Conservation (phyloP, 2,797 vertebrate species). For the Syncerus caffer region DNA sequence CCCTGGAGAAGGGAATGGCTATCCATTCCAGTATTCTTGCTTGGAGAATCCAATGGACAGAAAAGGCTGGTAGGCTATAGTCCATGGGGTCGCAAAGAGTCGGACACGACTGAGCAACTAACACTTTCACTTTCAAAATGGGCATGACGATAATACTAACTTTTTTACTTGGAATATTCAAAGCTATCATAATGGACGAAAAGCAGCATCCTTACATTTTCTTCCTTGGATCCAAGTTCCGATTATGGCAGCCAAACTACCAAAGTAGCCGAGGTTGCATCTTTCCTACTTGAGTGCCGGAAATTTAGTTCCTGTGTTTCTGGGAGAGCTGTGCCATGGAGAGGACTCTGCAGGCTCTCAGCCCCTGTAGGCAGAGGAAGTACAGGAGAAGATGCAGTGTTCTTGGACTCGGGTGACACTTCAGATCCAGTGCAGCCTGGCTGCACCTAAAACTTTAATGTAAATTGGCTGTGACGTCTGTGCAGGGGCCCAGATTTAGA, state of each 20-base stretch:
- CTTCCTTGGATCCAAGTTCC: background rate
- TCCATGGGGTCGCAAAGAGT: background rate
- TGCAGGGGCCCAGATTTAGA: constrained; percentile 65
- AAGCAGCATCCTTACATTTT: background rate
- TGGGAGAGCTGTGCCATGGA: background rate
- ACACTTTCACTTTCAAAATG: background rate
- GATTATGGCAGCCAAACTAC: background rate
- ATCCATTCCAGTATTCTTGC: background rate
- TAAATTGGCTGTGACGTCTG: constrained; percentile 47
- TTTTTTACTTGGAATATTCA: background rate
- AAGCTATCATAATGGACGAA: background rate
- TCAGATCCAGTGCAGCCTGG: background rate
- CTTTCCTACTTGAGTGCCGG: background rate
- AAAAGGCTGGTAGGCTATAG: background rate
- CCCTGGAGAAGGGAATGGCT: background rate
- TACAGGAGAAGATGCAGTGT: background rate
- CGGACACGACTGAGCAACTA: background rate
- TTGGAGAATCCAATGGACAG: background rate
- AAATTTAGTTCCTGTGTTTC: background rate
- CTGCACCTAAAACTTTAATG: constrained; percentile 58
- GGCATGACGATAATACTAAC: background rate
- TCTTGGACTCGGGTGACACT: background rate
- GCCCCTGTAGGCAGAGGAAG: background rate
- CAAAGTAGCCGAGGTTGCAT: background rate
- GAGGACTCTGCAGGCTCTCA: background rate